Evolutionary conservation across 2,797 vertebrate genomes (phyloP).

Genomic region (Gobio occitaniae): DNA sequence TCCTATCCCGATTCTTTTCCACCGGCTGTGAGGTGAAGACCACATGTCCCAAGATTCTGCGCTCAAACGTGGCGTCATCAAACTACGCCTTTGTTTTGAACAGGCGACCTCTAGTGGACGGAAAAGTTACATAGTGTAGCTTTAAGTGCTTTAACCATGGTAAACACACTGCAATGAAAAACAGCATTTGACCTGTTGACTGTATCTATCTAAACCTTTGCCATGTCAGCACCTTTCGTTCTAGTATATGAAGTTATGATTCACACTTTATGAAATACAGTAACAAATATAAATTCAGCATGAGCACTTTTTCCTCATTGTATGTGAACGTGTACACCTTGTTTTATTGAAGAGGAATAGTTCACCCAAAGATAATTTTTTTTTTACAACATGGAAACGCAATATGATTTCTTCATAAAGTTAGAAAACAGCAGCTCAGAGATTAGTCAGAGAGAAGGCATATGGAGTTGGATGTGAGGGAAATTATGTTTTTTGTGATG

Average conservation of each 20-base stretch:
- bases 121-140: too few species aligned
- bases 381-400: background rate
- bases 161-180: background rate
- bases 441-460: background rate
- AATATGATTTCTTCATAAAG: background rate
- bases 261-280: background rate
- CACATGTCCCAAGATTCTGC: too few species aligned
- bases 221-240: background rate
- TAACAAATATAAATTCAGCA: background rate
- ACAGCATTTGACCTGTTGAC: background rate
- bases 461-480: slow-evolving; percentile 6
- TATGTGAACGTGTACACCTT: too few species aligned
- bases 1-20: too few species aligned
- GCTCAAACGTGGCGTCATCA: too few species aligned
- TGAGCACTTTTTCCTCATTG: background rate
- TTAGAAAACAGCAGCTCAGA: background rate
- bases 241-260: background rate
- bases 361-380: background rate
- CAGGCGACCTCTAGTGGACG: too few species aligned
- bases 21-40: too few species aligned
- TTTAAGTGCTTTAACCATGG: background rate
- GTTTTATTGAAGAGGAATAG: background rate
- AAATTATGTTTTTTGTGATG: background rate
- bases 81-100: too few species aligned
- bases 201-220: background rate